Evolutionary conservation across 2,888 invertebrate genomes (phyloP).

Genomic region (Trachelus iudaicus): DNA sequence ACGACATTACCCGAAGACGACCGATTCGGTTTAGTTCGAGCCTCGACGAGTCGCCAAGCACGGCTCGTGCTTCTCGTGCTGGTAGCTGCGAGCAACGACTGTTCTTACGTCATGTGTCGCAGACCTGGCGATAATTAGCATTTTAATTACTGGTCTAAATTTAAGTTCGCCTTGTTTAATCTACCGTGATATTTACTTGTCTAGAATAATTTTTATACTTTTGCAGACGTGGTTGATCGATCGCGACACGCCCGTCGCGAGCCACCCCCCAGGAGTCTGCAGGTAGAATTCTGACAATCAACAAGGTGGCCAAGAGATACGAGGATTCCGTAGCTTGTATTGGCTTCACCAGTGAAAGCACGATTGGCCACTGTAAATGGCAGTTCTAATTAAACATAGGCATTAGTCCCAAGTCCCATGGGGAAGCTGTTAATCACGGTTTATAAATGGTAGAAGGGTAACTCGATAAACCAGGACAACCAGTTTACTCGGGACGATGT

Average conservation of each 20-base stretch:
- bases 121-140: background rate
- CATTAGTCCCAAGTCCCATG: background rate
- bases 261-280: background rate
- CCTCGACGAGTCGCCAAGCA: conserved; percentile 65
- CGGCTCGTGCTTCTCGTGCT: conserved; percentile 56
- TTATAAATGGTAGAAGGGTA: background rate
- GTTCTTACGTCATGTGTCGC: background rate
- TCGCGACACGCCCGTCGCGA: background rate
- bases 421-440: background rate
- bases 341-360: background rate
- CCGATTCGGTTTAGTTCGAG: conserved; percentile 60
- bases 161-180: background rate
- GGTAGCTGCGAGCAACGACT: conserved; percentile 28
- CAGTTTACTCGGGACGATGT: background rate
- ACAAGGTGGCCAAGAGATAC: background rate
- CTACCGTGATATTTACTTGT: background rate
- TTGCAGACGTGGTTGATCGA: background rate
- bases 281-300: background rate
- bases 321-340: background rate
- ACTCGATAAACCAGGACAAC: background rate
- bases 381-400: background rate
- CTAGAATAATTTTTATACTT: background rate
- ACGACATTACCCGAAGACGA: conserved; percentile 43
- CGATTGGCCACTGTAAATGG: background rate
- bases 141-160: background rate